These are phyloP conservation scores for Camponotus floridanus DNA, from an alignment of 1,140 invertebrate species.

Conservation along the genomic window DNA sequence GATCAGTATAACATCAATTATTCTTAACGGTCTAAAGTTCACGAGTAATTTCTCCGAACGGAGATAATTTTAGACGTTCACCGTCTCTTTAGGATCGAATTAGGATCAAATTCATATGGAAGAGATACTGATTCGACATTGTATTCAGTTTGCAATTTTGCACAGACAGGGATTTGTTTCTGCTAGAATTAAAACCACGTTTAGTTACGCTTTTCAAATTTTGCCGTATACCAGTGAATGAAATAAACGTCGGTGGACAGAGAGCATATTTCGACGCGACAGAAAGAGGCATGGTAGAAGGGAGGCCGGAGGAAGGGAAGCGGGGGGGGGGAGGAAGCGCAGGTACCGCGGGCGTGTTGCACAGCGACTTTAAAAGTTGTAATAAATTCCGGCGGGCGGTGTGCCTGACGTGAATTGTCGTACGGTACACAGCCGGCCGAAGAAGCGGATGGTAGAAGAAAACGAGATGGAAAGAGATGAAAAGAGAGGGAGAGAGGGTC, in stretches of 20 bases:
- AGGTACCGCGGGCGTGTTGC: not conserved
- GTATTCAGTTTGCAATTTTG: not conserved
- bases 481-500: not conserved
- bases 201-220: slow-evolving; percentile 11
- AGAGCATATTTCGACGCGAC: not conserved
- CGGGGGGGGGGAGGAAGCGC: not conserved
- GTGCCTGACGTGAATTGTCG: slow-evolving; percentile 60
- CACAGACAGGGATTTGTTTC: not conserved
- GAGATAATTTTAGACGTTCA: not conserved
- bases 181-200: not conserved
- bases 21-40: not conserved
- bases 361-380: slow-evolving; percentile 54
- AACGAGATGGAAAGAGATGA: slow-evolving; percentile 38
- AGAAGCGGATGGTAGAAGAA: slow-evolving; percentile 4
- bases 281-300: not conserved
- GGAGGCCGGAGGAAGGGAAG: not conserved
- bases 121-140: not conserved
- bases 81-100: not conserved
- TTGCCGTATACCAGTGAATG: not conserved
- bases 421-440: slow-evolving; percentile 28
- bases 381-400: slow-evolving; percentile 57
- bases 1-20: slow-evolving; percentile 9
- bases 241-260: not conserved
- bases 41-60: not conserved
- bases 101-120: not conserved